These are phyloP conservation scores for Blastobasis lacticolella DNA, from an alignment of 2,888 invertebrate genomes.

Conservation along the genomic window DNA sequence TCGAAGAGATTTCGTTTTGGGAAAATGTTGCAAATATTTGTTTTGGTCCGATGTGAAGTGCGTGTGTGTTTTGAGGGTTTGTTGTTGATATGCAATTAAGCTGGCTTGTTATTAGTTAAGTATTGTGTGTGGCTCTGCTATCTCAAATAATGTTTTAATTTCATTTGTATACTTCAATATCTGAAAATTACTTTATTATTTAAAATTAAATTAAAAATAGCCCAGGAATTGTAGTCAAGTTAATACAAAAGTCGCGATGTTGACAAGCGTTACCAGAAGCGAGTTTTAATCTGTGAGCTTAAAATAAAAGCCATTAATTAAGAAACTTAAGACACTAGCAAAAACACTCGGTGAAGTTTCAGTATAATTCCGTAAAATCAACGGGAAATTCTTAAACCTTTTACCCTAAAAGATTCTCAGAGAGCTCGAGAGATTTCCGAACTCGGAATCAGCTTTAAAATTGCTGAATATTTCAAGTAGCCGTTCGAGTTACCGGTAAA, in stretches of 20 bases:
- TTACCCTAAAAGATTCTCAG: conserved; percentile 38
- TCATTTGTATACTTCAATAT: too few species aligned
- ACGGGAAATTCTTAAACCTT: conserved; percentile 22
- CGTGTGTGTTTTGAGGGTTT: too few species aligned
- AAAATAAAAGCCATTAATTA: background rate
- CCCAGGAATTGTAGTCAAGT: too few species aligned
- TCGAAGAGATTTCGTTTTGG: background rate
- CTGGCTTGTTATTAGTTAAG: too few species aligned
- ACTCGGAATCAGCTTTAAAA: conserved; percentile 54
- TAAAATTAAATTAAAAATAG: too few species aligned
- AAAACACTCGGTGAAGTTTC: conserved; percentile 1
- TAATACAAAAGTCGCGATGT: too few species aligned
- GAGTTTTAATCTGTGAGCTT: too few species aligned
- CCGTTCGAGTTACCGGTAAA: conserved; percentile 20
- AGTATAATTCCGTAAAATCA: conserved; percentile 9
- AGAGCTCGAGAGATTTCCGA: conserved; percentile 43
- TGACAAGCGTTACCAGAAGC: too few species aligned
- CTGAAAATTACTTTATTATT: too few species aligned
- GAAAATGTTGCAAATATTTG: conserved; percentile 9
- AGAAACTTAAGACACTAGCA: background rate
- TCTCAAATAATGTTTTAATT: too few species aligned
- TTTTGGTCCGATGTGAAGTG: background rate
- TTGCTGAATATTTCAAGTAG: conserved; percentile 43
- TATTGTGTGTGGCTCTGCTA: too few species aligned
- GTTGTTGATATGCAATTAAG: too few species aligned